Conservation (phyloP, 1,140 invertebrate species). For the Diploscapter pachys region DNA sequence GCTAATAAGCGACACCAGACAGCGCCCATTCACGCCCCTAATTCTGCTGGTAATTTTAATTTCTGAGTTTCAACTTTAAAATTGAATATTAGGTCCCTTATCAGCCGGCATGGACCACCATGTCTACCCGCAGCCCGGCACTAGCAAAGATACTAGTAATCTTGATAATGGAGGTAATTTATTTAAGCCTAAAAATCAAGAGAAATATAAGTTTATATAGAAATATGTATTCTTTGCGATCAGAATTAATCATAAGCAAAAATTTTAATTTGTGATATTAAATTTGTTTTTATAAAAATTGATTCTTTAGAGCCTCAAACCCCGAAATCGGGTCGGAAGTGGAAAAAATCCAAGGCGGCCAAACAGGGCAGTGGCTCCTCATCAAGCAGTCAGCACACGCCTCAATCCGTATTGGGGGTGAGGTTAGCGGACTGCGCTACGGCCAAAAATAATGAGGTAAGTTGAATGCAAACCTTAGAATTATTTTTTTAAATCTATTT, state of each 20-base stretch:
- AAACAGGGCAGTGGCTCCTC: constrained; percentile 33
- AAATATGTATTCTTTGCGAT: no score
- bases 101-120: neutral
- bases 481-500: no score
- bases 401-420: constrained; percentile 15
- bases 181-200: neutral
- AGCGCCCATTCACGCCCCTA: neutral
- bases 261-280: no score
- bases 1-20: constrained; percentile 18
- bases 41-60: no score
- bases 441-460: constrained; percentile 10
- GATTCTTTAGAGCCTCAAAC: constrained; percentile 23
- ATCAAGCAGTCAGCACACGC: constrained; percentile 24
- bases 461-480: neutral
- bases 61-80: no score
- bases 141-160: constrained; percentile 6
- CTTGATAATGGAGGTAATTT: constrained; percentile 26
- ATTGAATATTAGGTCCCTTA: no score
- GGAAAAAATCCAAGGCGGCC: constrained; percentile 40
- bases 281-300: neutral
- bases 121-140: constrained; percentile 10
- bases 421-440: constrained; percentile 25
- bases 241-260: no score
- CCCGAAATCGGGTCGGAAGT: constrained; percentile 37
- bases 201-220: no score